Percentiles rank a stretch among this genome's conserved stretches.
These are phyloP conservation scores for Byasa hedistus DNA, from an alignment of 2,888 invertebrate genomes.

Conservation along the genomic window DNA sequence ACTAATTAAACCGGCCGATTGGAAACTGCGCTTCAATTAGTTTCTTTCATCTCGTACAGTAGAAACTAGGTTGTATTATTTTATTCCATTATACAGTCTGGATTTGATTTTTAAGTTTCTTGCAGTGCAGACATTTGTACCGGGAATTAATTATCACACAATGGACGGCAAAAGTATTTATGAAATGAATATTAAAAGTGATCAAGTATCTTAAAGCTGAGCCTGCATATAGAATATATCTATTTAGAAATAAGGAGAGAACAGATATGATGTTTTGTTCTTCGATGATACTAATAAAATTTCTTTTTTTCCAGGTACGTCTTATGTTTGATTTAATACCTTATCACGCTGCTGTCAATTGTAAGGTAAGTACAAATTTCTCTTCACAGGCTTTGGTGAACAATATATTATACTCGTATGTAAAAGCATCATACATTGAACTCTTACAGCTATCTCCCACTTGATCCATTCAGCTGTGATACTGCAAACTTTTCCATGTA, in stretches of 20 bases:
- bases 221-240: no score
- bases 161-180: no score
- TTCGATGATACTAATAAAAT: background rate
- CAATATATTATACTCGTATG: no score
- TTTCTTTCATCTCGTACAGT: constrained; percentile 1
- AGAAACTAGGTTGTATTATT: background rate
- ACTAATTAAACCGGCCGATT: background rate
- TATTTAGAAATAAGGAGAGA: no score
- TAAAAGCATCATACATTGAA: constrained; percentile 14
- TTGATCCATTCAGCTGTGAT: constrained; percentile 10
- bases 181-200: no score
- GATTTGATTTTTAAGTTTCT: background rate
- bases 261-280: background rate
- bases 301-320: constrained; percentile 27
- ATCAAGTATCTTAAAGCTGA: no score
- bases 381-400: background rate
- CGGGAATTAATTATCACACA: no score
- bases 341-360: background rate
- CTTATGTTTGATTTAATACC: background rate
- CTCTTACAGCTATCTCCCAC: background rate
- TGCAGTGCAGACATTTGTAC: no score
- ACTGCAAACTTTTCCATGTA: constrained; percentile 27
- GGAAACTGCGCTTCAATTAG: background rate
- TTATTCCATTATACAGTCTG: background rate
- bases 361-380: constrained; percentile 23